Percentiles rank a stretch among this genome's conserved stretches.
phyloP scores from a whole-genome alignment of 2,113 vertebrate genomes.

The Dipodomys merriami region DNA sequence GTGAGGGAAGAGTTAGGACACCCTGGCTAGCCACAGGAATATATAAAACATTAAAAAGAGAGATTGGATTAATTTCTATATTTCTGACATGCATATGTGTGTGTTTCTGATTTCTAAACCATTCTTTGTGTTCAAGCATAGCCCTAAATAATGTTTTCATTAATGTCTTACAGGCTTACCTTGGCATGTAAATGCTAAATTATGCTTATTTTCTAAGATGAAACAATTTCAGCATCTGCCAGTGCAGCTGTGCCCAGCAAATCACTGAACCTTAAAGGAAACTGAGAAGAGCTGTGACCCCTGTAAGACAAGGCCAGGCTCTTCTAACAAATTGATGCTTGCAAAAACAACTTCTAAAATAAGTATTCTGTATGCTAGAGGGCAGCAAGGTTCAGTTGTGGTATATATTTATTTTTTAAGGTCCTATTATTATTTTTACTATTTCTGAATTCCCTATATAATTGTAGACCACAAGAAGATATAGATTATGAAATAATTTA shows the following conservation, averaged over 20 bases:
- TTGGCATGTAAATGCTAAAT: background rate
- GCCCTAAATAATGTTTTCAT: slow-evolving; percentile 56
- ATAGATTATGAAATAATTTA: slow-evolving; percentile 60
- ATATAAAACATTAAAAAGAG: background rate
- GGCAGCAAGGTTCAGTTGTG: background rate
- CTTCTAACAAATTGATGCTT: slow-evolving; percentile 10
- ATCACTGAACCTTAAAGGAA: slow-evolving; percentile 50
- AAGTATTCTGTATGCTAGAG: background rate
- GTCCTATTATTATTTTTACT: slow-evolving; percentile 46
- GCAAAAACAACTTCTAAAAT: slow-evolving; percentile 40
- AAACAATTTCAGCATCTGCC: slow-evolving; percentile 13
- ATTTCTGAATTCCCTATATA: slow-evolving; percentile 41
- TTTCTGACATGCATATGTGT: background rate
- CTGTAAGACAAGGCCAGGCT: background rate
- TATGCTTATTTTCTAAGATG: slow-evolving; percentile 48
- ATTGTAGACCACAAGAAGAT: slow-evolving; percentile 36
- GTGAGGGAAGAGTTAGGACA: background rate
- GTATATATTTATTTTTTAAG: slow-evolving; percentile 56
- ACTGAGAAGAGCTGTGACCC: background rate
- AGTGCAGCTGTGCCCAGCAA: slow-evolving; percentile 4
- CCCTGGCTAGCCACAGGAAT: background rate
- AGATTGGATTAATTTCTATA: slow-evolving; percentile 21
- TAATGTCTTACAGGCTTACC: slow-evolving; percentile 28
- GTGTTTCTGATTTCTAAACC: slow-evolving; percentile 4
- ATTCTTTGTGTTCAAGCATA: background rate